A percentile compares a stretch with the other conserved stretches of the same genome.
Conservation (phyloP, 2,113 vertebrate species). For the Camelus bactrianus region DNA sequence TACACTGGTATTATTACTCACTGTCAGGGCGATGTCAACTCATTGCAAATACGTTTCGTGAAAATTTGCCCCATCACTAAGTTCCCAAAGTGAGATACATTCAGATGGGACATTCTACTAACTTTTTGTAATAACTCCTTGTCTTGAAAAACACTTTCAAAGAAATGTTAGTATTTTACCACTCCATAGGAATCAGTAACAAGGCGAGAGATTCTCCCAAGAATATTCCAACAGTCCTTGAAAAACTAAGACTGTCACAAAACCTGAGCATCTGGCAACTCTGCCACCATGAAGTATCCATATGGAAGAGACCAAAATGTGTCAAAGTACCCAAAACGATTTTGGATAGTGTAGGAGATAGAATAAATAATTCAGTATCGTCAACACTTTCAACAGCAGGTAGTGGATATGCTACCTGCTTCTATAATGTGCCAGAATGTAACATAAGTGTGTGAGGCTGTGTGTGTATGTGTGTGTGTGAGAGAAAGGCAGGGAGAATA, state of each 20-base stretch:
- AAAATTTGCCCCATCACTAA: not conserved
- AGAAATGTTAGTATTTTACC: constrained; percentile 76
- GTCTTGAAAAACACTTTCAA: constrained; percentile 69
- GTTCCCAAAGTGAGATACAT: constrained; percentile 20
- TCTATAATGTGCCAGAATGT: constrained; percentile 89
- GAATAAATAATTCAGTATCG: constrained; percentile 93
- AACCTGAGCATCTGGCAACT: constrained; percentile 92
- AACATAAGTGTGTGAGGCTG: constrained; percentile 83
- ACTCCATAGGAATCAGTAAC: constrained; percentile 75
- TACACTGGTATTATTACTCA: not conserved
- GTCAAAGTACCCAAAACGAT: constrained; percentile 91
- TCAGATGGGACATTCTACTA: constrained; percentile 15
- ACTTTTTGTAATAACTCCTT: constrained; percentile 53
- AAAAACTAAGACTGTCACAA: constrained; percentile 88
- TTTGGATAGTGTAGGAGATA: constrained; percentile 90
- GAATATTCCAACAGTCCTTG: constrained; percentile 88
- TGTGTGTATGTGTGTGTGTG: constrained; percentile 65
- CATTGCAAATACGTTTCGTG: not conserved
- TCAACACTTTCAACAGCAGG: constrained; percentile 92
- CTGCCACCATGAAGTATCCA: constrained; percentile 92
- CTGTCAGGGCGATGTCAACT: not conserved
- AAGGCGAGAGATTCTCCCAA: constrained; percentile 85
- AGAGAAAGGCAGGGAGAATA: constrained; percentile 79
- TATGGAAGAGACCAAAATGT: constrained; percentile 92
- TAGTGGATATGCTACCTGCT: constrained; percentile 92